phyloP scores from a whole-genome alignment of 2,797 vertebrate genomes.

The Spheniscus humboldti region DNA sequence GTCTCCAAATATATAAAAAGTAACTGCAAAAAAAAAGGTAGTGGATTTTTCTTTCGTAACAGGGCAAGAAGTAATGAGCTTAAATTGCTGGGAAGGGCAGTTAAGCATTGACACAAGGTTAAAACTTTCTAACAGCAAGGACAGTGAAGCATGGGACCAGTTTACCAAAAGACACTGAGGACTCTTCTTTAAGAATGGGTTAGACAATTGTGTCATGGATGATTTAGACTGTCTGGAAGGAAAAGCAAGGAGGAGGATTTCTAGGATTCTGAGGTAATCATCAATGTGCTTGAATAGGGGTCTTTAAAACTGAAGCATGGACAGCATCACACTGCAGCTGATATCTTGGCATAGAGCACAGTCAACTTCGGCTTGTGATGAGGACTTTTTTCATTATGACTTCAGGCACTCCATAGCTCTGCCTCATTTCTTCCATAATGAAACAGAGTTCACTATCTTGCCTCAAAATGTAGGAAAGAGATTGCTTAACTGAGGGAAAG shows the following conservation, averaged over 20 bases:
- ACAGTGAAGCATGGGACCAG: neutral
- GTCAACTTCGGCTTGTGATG: neutral
- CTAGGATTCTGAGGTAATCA: neutral
- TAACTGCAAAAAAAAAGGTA: neutral
- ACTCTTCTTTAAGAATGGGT: neutral
- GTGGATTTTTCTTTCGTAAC: neutral
- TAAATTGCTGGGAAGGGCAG: neutral
- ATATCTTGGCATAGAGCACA: accelerated
- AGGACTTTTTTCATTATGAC: neutral
- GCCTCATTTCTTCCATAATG: neutral
- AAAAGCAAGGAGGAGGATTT: neutral
- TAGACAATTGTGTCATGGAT: neutral
- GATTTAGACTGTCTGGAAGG: neutral
- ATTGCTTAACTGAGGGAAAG: neutral
- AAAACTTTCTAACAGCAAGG: neutral
- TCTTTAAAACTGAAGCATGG: neutral
- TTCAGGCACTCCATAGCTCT: neutral
- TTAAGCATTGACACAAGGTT: neutral
- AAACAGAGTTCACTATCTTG: neutral
- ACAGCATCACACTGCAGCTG: neutral
- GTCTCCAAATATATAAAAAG: neutral
- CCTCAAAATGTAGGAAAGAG: neutral
- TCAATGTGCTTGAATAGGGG: neutral
- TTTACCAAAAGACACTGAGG: neutral
- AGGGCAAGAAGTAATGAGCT: neutral